These are phyloP conservation scores for Troglohyphantes excavatus DNA, from an alignment of 2,888 invertebrate species.

Conservation along the genomic window DNA sequence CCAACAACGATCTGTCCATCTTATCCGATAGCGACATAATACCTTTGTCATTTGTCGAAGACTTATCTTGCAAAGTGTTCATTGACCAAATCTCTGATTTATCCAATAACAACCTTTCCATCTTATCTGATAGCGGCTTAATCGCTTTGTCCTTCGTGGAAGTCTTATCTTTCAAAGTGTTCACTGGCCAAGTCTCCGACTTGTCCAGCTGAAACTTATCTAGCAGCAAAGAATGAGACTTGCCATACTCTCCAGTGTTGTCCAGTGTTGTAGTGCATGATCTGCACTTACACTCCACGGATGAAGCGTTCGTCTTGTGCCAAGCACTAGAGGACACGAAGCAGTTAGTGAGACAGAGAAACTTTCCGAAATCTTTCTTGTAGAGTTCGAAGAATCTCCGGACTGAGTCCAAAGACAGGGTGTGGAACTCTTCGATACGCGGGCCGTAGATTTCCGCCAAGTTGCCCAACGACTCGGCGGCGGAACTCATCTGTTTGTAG, in stretches of 20 bases:
- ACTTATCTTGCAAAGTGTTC: no score
- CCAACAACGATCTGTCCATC: not conserved
- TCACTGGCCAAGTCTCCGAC: not conserved
- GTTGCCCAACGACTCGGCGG: not conserved
- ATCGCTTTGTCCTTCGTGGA: no score
- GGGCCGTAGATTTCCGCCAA: constrained; percentile 38
- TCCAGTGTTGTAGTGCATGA: not conserved
- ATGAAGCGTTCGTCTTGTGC: not conserved
- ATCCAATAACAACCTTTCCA: no score
- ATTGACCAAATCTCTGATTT: no score
- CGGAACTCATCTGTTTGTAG: not conserved
- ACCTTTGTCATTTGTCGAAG: no score
- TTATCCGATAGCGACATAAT: no score
- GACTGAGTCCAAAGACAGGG: constrained; percentile 35
- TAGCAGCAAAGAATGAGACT: no score
- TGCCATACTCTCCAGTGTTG: not conserved
- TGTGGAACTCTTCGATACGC: not conserved
- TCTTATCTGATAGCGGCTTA: no score
- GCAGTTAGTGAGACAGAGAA: constrained; percentile 32
- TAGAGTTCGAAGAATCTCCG: constrained; percentile 23
- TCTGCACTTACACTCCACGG: not conserved
- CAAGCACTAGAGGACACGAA: constrained; percentile 43
- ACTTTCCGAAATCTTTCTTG: not conserved
- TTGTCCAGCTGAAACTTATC: no score
- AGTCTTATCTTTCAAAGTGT: not conserved